Evolutionary conservation across 2,888 invertebrate genomes (phyloP).

Genomic region (Monochamus alternatus): DNA sequence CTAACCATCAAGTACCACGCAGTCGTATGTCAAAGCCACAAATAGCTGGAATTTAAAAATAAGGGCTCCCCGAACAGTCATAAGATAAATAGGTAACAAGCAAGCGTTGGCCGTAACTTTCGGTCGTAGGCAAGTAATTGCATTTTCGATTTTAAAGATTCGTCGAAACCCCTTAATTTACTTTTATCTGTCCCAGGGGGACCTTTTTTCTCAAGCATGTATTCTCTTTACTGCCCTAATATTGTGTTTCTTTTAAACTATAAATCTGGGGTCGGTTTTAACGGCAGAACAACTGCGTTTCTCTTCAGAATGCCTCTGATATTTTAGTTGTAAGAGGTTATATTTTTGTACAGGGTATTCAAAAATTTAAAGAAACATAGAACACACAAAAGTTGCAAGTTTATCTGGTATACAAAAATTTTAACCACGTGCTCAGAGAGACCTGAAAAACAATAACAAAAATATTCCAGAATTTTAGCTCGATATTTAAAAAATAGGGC

Average conservation of each 20-base stretch:
- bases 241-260: constrained; percentile 27
- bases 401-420: too few relatives aligned
- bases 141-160: constrained; percentile 64
- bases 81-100: constrained; percentile 66
- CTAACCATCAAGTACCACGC: neutral
- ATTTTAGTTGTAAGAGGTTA: too few relatives aligned
- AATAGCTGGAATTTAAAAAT: constrained; percentile 57
- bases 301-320: neutral
- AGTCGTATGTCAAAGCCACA: constrained; percentile 32
- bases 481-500: too few relatives aligned
- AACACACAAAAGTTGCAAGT: too few relatives aligned
- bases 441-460: too few relatives aligned
- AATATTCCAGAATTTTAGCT: too few relatives aligned
- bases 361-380: too few relatives aligned
- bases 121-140: constrained; percentile 60
- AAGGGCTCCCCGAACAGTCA: constrained; percentile 59
- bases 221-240: constrained; percentile 31
- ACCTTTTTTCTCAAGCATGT: constrained; percentile 49
- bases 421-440: too few relatives aligned
- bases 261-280: constrained; percentile 20
- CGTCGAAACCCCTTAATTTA: constrained; percentile 62
- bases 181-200: constrained; percentile 62
- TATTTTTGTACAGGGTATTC: too few relatives aligned
- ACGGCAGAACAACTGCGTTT: neutral
- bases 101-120: constrained; percentile 58